These are phyloP conservation scores for Solea senegalensis DNA, from an alignment of 2,113 vertebrate genomes.

Conservation along the genomic window DNA sequence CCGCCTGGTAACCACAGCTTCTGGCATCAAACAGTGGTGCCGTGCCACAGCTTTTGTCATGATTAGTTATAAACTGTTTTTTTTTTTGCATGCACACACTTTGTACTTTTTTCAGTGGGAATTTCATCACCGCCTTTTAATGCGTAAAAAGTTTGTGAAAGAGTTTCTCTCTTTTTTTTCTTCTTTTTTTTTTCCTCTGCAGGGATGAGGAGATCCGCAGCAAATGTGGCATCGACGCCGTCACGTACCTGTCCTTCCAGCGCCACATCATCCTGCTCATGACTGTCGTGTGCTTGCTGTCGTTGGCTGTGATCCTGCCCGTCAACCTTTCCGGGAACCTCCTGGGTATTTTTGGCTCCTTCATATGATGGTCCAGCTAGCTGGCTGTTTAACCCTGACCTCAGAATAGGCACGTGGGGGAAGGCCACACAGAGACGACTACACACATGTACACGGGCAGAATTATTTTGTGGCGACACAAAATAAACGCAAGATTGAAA, in stretches of 20 bases:
- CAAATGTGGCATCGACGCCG: slow-evolving; percentile 93
- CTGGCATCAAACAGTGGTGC: slow-evolving; percentile 43
- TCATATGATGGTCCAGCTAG: slow-evolving; percentile 26
- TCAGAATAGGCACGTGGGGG: slow-evolving; percentile 14
- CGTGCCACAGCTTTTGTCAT: slow-evolving; percentile 43
- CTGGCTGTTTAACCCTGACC: slow-evolving; percentile 40
- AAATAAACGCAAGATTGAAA: neutral
- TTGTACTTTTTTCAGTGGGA: too few relatives aligned
- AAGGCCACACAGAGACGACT: slow-evolving; percentile 62
- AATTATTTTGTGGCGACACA: slow-evolving; percentile 4
- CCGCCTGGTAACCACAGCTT: slow-evolving; percentile 45
- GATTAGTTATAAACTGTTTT: slow-evolving; percentile 38
- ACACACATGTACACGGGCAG: slow-evolving; percentile 7
- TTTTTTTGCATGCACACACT: slow-evolving; percentile 7
- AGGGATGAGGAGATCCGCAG: slow-evolving; percentile 94
- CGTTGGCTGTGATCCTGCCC: slow-evolving; percentile 91
- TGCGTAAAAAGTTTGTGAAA: neutral
- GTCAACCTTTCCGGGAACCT: slow-evolving; percentile 94
- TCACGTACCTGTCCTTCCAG: slow-evolving; percentile 96
- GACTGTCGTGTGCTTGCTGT: slow-evolving; percentile 90
- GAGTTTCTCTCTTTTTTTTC: neutral
- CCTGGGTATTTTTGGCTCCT: slow-evolving; percentile 83
- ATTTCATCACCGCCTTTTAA: too few relatives aligned
- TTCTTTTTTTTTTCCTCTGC: slow-evolving; percentile 53
- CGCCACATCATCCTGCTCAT: slow-evolving; percentile 91